phyloP scores from a whole-genome alignment of 1,140 invertebrate genomes.

The Pseudomyrmex flavicornis region DNA sequence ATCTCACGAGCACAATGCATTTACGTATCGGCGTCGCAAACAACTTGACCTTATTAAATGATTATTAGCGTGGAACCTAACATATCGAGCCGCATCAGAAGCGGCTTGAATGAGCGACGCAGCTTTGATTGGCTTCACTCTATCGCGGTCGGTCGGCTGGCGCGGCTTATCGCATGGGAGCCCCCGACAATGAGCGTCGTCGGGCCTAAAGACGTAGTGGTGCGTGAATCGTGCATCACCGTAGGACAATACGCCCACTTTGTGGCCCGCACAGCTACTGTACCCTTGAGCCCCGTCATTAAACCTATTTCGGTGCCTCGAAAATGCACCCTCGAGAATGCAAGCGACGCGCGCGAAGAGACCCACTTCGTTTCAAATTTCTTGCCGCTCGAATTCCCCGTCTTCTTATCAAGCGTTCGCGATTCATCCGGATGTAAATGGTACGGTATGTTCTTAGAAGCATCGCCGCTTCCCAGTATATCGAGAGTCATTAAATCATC shows the following conservation, averaged over 20 bases:
- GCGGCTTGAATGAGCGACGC: conserved; percentile 13
- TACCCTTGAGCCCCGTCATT: conserved; percentile 45
- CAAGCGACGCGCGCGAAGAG: neutral
- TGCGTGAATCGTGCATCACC: conserved; percentile 50
- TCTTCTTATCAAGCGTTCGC: neutral
- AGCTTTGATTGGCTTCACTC: conserved; percentile 42
- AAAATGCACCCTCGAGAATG: conserved; percentile 48
- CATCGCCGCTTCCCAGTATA: neutral
- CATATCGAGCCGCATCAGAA: neutral
- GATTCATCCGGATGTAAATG: neutral
- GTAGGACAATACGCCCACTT: conserved; percentile 59
- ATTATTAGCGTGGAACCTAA: conserved; percentile 39
- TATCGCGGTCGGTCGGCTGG: conserved; percentile 6
- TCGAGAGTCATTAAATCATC: neutral
- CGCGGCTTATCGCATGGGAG: conserved; percentile 20
- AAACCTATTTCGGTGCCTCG: conserved; percentile 53
- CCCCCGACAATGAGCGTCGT: conserved; percentile 32
- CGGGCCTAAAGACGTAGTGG: conserved; percentile 37
- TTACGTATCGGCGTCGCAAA: neutral
- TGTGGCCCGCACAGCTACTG: conserved; percentile 42
- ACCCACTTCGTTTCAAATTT: conserved; percentile 28
- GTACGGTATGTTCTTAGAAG: neutral
- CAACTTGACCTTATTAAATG: conserved; percentile 6
- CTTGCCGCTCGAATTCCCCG: conserved; percentile 8
- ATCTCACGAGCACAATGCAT: neutral